Conservation (phyloP, 2,113 vertebrate genomes). For the Hypanus sabinus region DNA sequence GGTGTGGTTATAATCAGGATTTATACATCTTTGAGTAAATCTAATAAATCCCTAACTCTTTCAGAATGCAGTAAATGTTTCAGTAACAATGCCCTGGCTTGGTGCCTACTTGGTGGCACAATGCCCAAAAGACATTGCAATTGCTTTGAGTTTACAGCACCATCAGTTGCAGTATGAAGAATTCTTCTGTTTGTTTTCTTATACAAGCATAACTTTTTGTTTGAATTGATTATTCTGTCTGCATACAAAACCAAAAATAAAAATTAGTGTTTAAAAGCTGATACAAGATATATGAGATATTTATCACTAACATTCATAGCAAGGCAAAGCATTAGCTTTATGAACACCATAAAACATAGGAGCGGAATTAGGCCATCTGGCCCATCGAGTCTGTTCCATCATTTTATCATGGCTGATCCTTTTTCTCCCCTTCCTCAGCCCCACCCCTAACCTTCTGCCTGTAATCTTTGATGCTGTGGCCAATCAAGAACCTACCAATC, state of each 20-base stretch:
- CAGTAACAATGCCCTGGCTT: neutral
- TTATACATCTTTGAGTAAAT: neutral
- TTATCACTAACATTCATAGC: neutral
- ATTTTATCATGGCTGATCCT: too few relatives aligned
- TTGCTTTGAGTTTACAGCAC: neutral
- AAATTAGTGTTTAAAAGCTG: neutral
- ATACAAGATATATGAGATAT: neutral
- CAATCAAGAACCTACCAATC: too few relatives aligned
- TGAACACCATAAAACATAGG: too few relatives aligned
- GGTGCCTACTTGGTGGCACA: neutral
- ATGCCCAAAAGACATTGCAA: neutral
- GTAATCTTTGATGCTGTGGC: too few relatives aligned
- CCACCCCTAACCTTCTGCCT: too few relatives aligned
- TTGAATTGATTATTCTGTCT: neutral
- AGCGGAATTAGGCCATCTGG: too few relatives aligned
- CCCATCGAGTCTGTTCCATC: too few relatives aligned
- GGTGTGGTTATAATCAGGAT: neutral
- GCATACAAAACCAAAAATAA: neutral
- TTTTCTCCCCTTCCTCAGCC: too few relatives aligned
- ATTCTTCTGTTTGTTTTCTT: neutral
- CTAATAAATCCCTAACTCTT: neutral
- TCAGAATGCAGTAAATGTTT: neutral
- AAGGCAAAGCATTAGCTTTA: neutral
- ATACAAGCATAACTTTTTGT: neutral
- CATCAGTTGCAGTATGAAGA: neutral